Percentiles rank a stretch among this genome's conserved stretches.
Evolutionary conservation across 2,113 vertebrate species (phyloP).

Genomic region (Cavia aperea): DNA sequence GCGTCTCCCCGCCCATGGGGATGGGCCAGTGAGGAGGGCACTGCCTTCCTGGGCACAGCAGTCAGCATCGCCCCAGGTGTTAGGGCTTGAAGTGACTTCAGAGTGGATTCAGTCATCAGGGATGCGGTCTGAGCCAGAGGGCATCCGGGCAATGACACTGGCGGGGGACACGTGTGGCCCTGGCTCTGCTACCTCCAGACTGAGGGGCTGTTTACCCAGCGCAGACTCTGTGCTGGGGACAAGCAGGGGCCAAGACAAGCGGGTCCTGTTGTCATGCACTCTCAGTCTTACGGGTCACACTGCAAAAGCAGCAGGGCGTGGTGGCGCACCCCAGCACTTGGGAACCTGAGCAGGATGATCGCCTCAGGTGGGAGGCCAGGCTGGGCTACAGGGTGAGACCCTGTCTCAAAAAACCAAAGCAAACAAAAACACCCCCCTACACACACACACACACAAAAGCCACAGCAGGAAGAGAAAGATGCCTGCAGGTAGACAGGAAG

Average conservation of each 20-base stretch:
- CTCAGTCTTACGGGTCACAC: background rate
- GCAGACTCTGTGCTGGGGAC: background rate
- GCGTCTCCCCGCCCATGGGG: background rate
- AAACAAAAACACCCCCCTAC: too few relatives aligned
- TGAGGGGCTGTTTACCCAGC: background rate
- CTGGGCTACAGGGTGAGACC: background rate
- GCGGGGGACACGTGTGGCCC: background rate
- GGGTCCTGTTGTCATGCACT: background rate
- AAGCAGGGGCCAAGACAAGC: background rate
- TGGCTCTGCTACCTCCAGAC: background rate
- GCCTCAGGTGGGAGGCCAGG: background rate
- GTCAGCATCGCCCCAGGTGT: too few relatives aligned
- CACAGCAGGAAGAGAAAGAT: background rate
- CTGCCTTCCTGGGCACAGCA: too few relatives aligned
- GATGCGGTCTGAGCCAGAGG: background rate
- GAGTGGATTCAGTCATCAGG: too few relatives aligned
- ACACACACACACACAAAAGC: background rate
- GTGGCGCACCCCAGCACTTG: background rate
- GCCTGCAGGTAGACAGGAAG: background rate
- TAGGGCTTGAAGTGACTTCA: too few relatives aligned
- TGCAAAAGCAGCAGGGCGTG: background rate
- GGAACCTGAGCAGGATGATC: background rate
- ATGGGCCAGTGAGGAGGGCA: too few relatives aligned
- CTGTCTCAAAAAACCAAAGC: background rate
- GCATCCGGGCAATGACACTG: accelerated